Conservation (phyloP, 2,113 vertebrate species). For the Sapayoa aenigma region DNA sequence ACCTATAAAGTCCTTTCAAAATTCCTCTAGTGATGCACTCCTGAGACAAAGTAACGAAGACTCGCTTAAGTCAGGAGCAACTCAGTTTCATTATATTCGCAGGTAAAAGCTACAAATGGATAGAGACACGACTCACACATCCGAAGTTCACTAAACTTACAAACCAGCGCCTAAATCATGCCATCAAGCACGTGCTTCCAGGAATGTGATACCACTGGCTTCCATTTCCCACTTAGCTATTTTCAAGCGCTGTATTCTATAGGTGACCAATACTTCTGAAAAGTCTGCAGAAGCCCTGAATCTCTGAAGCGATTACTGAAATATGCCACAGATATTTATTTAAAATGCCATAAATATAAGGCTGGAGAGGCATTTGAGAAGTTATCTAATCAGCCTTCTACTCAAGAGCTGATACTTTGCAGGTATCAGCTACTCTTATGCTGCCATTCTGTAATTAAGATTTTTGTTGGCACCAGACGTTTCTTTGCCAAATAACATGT, state of each 20-base stretch:
- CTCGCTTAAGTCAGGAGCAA: not conserved
- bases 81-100: not conserved
- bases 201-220: not conserved
- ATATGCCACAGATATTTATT: not conserved
- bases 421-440: not conserved
- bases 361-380: not conserved
- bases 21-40: not conserved
- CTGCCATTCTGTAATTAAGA: not conserved
- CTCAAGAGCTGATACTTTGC: not conserved
- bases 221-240: not conserved
- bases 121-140: not conserved
- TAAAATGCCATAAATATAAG: not conserved
- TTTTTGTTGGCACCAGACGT: not conserved
- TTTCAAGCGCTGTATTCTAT: not conserved
- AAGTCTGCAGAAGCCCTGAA: not conserved
- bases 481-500: not conserved
- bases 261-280: not conserved
- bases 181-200: not conserved
- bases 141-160: not conserved
- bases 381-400: not conserved
- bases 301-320: not conserved
- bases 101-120: not conserved
- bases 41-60: not conserved
- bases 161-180: not conserved
- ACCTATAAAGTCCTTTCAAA: not conserved